A percentile compares a stretch with the other conserved stretches of the same genome.
Conservation (phyloP, 2,888 invertebrate genomes). For the Tanaodytes sp. region DNA sequence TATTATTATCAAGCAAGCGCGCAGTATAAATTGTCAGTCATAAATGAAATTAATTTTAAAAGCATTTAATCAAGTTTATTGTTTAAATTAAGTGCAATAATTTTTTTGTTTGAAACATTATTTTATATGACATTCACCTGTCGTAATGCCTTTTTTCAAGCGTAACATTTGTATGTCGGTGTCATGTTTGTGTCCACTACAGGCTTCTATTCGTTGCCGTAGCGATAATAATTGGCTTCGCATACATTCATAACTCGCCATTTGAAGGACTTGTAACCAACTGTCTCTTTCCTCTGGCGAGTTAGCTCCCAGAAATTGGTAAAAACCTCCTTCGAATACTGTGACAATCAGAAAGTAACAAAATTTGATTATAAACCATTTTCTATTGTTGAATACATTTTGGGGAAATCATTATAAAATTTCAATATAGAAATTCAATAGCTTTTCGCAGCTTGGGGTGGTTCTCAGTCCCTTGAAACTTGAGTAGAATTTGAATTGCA, state of each 20-base stretch:
- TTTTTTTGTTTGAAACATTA: no score
- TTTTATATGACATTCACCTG: constrained; percentile 74
- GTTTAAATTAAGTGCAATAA: no score
- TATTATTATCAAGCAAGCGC: no score
- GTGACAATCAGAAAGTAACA: constrained; percentile 42
- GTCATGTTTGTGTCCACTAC: constrained; percentile 77
- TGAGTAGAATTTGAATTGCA: no score
- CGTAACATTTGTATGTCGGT: constrained; percentile 82
- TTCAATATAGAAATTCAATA: no score
- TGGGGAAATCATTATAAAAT: no score
- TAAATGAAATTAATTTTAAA: no score
- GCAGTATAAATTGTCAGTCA: no score
- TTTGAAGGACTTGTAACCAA: constrained; percentile 89
- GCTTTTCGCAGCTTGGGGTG: no score
- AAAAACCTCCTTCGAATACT: constrained; percentile 89
- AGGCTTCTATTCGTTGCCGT: constrained; percentile 78
- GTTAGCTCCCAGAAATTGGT: constrained; percentile 86
- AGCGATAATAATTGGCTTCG: constrained; percentile 81
- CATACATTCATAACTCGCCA: constrained; percentile 88
- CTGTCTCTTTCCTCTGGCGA: constrained; percentile 86
- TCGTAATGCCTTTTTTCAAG: constrained; percentile 79
- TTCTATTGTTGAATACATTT: no score
- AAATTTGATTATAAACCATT: neutral
- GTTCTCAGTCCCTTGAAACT: no score
- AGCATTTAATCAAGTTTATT: no score